A percentile compares a stretch with the other conserved stretches of the same genome.
Conservation (phyloP, 1,140 invertebrate species). For the Drosophila pseudoobscura region DNA sequence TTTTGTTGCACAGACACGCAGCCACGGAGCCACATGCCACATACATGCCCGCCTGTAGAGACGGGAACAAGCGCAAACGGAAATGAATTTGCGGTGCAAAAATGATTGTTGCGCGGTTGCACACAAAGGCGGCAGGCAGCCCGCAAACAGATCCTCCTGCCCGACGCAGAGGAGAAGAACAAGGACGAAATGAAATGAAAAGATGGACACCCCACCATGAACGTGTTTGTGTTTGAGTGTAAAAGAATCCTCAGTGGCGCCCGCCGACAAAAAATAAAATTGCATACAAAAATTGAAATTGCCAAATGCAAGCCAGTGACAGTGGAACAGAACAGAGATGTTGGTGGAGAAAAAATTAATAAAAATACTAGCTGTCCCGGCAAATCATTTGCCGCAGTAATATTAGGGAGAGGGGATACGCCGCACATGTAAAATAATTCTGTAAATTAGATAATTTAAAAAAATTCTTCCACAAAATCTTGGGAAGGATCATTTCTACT, state of each 20-base stretch:
- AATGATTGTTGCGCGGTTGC: conserved; percentile 75
- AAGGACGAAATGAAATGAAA: conserved; percentile 54
- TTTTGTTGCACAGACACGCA: conserved; percentile 44
- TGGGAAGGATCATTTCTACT: too few species aligned
- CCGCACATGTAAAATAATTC: too few species aligned
- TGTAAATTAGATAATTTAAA: too few species aligned
- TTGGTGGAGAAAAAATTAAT: too few species aligned
- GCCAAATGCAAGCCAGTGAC: conserved; percentile 24
- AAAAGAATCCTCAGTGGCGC: conserved; percentile 45
- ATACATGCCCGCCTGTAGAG: background rate
- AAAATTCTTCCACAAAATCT: too few species aligned
- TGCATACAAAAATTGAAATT: conserved; percentile 53
- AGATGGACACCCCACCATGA: conserved; percentile 33
- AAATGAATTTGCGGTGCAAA: conserved; percentile 77
- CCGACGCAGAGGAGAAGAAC: conserved; percentile 16
- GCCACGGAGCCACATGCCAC: conserved; percentile 12
- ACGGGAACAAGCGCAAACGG: conserved; percentile 54
- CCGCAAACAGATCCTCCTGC: conserved; percentile 9
- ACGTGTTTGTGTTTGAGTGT: conserved; percentile 5
- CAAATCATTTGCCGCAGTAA: too few species aligned
- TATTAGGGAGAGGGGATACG: too few species aligned
- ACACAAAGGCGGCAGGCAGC: conserved; percentile 59
- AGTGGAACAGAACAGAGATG: conserved; percentile 18
- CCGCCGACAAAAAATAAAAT: conserved; percentile 41
- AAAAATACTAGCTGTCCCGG: too few species aligned